Conservation (phyloP, 2,113 vertebrate species). For the Cynoglossus semilaevis region DNA sequence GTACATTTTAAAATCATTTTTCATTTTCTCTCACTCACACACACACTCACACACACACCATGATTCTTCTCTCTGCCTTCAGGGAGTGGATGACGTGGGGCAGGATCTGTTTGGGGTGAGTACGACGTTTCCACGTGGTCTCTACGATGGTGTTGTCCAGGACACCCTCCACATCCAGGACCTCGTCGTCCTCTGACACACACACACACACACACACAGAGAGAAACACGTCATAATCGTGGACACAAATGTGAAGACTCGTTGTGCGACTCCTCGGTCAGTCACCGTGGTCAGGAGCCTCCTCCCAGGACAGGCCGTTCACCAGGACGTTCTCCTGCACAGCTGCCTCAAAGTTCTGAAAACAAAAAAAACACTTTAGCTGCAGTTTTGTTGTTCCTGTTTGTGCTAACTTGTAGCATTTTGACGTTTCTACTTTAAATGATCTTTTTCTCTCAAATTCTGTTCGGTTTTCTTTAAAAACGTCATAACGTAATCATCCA, state of each 20-base stretch:
- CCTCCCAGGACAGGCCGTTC: conserved; percentile 82
- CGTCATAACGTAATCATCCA: too few species aligned
- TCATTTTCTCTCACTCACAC: not conserved
- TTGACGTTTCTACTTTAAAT: too few species aligned
- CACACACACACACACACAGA: not conserved
- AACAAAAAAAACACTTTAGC: too few species aligned
- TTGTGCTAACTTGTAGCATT: too few species aligned
- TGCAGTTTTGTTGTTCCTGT: too few species aligned
- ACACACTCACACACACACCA: conserved; percentile 75
- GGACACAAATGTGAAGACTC: not conserved
- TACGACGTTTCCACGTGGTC: conserved; percentile 79
- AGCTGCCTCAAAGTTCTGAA: conserved; percentile 85
- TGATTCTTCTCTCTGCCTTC: conserved; percentile 82
- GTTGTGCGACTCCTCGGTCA: not conserved
- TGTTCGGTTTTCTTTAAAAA: too few species aligned
- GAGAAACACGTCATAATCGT: not conserved
- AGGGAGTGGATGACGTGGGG: conserved; percentile 78
- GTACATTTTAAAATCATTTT: not conserved
- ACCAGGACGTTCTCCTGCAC: conserved; percentile 85
- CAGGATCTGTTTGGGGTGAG: conserved; percentile 83
- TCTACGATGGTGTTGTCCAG: conserved; percentile 88
- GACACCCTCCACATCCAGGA: conserved; percentile 79
- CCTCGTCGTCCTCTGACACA: conserved; percentile 45
- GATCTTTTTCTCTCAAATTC: too few species aligned
- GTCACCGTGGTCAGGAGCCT: conserved; percentile 67